Conservation (phyloP, 2,888 invertebrate genomes). For the Leucophenga montana region DNA sequence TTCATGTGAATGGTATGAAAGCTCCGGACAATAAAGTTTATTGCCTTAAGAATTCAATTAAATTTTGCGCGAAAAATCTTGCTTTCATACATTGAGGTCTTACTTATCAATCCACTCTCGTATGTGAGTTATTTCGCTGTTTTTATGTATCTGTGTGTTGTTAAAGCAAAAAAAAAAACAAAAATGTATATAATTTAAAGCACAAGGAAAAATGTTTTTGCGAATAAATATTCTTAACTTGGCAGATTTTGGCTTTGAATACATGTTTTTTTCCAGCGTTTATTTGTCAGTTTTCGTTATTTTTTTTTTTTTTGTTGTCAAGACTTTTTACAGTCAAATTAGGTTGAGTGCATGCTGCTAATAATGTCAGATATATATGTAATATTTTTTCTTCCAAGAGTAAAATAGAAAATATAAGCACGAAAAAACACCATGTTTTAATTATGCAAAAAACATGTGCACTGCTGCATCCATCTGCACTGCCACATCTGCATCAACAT, state of each 20-base stretch:
- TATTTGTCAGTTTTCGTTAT: not conserved
- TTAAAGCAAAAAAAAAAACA: too few relatives aligned
- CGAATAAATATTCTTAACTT: not conserved
- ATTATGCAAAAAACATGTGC: conserved; percentile 7
- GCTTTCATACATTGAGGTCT: too few relatives aligned
- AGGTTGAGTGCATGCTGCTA: conserved; percentile 14
- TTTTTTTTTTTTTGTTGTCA: too few relatives aligned
- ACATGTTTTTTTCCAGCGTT: not conserved
- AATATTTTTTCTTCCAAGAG: not conserved
- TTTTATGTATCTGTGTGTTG: too few relatives aligned
- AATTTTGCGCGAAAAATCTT: too few relatives aligned
- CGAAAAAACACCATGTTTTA: not conserved
- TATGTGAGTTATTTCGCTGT: not conserved
- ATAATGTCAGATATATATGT: not conserved
- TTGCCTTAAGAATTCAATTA: too few relatives aligned
- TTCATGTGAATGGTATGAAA: too few relatives aligned
- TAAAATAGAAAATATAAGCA: not conserved
- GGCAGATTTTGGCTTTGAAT: not conserved
- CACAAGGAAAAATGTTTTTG: conserved; percentile 4
- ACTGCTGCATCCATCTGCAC: too few relatives aligned
- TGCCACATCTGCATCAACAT: too few relatives aligned
- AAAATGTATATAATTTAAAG: conserved; percentile 8
- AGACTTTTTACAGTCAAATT: conserved; percentile 9
- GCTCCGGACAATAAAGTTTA: too few relatives aligned
- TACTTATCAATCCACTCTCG: too few relatives aligned